phyloP scores from a whole-genome alignment of 2,888 invertebrate genomes.

The Odontocerum albicorne region DNA sequence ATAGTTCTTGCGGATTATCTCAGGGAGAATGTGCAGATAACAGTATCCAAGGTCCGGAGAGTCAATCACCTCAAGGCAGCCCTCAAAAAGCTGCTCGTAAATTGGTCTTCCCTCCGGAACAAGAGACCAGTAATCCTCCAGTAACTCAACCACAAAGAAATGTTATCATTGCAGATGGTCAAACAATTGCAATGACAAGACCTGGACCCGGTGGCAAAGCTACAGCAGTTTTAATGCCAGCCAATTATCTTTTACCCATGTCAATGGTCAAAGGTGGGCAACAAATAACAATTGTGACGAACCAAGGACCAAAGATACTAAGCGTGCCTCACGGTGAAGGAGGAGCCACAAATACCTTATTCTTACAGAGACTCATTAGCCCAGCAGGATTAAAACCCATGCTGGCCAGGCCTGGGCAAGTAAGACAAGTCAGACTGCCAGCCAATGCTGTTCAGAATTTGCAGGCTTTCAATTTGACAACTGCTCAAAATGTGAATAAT shows the following conservation, averaged over 20 bases:
- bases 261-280: slow-evolving; percentile 72
- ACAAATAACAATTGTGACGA: slow-evolving; percentile 72
- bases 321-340: slow-evolving; percentile 51
- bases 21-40: slow-evolving; percentile 55
- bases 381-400: slow-evolving; percentile 62
- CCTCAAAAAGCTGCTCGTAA: slow-evolving; percentile 53
- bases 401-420: slow-evolving; percentile 55
- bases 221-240: slow-evolving; percentile 69
- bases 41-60: slow-evolving; percentile 48
- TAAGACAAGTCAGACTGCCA: slow-evolving; percentile 56
- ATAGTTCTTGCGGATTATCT: slow-evolving; percentile 72
- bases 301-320: slow-evolving; percentile 62
- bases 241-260: slow-evolving; percentile 71
- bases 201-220: slow-evolving; percentile 64
- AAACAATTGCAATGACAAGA: slow-evolving; percentile 63
- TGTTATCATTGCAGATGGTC: slow-evolving; percentile 64
- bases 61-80: slow-evolving; percentile 59
- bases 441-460: slow-evolving; percentile 46
- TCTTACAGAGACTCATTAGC: slow-evolving; percentile 68
- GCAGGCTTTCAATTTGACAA: slow-evolving; percentile 43
- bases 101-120: slow-evolving; percentile 54
- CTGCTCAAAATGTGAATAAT: slow-evolving; percentile 40
- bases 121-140: slow-evolving; percentile 43
- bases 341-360: slow-evolving; percentile 62
- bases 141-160: slow-evolving; percentile 49